These are phyloP conservation scores for Hemibagrus wyckioides DNA, from an alignment of 2,113 vertebrate species.

Conservation along the genomic window DNA sequence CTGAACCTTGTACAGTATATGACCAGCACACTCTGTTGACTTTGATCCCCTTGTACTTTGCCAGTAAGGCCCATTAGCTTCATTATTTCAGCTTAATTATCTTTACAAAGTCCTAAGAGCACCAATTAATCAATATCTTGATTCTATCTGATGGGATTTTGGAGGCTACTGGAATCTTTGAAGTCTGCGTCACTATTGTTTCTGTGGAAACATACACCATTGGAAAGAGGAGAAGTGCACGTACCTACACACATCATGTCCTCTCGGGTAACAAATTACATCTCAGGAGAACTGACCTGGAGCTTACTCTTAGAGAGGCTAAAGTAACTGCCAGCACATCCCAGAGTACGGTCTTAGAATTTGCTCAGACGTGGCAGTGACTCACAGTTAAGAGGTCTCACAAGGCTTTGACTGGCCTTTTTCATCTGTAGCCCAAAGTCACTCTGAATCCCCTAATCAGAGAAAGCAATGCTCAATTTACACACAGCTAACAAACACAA, in stretches of 20 bases:
- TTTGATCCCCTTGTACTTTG: slow-evolving; percentile 12
- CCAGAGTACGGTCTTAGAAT: background rate
- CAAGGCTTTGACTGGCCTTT: slow-evolving; percentile 22
- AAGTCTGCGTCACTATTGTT: slow-evolving; percentile 26
- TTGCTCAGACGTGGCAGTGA: slow-evolving; percentile 13
- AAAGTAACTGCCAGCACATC: slow-evolving; percentile 1
- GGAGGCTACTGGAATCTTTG: slow-evolving; percentile 5
- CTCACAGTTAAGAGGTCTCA: slow-evolving; percentile 9
- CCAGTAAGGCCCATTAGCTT: slow-evolving; percentile 39
- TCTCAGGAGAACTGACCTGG: slow-evolving; percentile 29
- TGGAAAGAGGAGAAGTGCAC: slow-evolving; percentile 9
- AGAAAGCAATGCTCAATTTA: slow-evolving; percentile 24
- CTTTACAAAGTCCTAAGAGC: slow-evolving; percentile 33
- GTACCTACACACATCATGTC: background rate
- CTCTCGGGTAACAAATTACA: slow-evolving; percentile 30
- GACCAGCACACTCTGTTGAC: slow-evolving; percentile 33
- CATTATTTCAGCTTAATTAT: slow-evolving; percentile 23
- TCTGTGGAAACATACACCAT: slow-evolving; percentile 29
- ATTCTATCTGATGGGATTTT: slow-evolving; percentile 40
- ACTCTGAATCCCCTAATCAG: slow-evolving; percentile 17
- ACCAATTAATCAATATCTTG: slow-evolving; percentile 40
- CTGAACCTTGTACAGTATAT: slow-evolving; percentile 14
- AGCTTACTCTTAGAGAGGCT: slow-evolving; percentile 3
- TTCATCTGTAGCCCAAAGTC: slow-evolving; percentile 26
- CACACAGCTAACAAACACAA: slow-evolving; percentile 16